phyloP scores from a whole-genome alignment of 2,888 invertebrate species.

The Drosophila lutescens region DNA sequence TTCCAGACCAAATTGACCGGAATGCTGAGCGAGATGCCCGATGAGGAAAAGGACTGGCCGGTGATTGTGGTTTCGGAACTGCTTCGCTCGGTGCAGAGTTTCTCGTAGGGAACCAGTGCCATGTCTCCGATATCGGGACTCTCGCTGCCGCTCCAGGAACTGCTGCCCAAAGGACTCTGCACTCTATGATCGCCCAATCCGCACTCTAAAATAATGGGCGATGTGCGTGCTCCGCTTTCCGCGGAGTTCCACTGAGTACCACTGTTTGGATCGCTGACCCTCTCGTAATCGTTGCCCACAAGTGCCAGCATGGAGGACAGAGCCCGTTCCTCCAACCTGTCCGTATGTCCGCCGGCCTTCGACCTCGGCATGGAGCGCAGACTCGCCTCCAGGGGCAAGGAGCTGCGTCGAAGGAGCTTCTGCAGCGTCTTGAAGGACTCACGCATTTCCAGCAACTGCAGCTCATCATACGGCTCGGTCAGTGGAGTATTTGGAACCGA shows the following conservation, averaged over 20 bases:
- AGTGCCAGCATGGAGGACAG: constrained; percentile 21
- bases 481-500: constrained; percentile 50
- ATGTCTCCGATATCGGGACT: constrained; percentile 11
- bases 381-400: constrained; percentile 1
- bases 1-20: constrained; percentile 58
- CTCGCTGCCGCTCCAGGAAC: not conserved
- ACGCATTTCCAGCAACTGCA: constrained; percentile 63
- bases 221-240: not conserved
- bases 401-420: constrained; percentile 31
- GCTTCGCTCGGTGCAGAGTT: constrained; percentile 3
- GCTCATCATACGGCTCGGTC: constrained; percentile 30
- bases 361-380: constrained; percentile 27
- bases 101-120: constrained; percentile 49
- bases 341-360: constrained; percentile 52
- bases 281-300: not conserved
- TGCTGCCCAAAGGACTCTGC: not conserved
- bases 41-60: constrained; percentile 6
- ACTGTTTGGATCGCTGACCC: not conserved
- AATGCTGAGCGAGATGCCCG: constrained; percentile 50
- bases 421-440: constrained; percentile 52
- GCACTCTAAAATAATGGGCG: constrained; percentile 22
- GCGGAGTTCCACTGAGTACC: constrained; percentile 10
- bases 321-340: not conserved
- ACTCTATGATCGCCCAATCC: not conserved
- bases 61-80: constrained; percentile 40